Conservation (phyloP, 2,888 invertebrate species). For the Sceliomorpha sp. region DNA sequence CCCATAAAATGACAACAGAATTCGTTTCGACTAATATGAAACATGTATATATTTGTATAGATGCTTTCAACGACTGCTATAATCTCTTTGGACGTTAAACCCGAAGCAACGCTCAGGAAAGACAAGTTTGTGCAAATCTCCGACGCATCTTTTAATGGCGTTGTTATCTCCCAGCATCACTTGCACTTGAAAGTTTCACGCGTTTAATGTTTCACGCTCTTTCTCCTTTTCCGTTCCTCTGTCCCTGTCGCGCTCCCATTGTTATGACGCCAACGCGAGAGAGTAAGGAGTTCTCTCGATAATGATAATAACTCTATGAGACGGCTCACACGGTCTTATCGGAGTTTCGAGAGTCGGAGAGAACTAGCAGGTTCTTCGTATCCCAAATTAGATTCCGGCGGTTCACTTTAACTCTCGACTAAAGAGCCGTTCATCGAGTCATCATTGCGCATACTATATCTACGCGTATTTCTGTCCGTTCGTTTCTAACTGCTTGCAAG, state of each 20-base stretch:
- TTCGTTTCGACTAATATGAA: no score
- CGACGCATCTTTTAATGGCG: constrained; percentile 49
- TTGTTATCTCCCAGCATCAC: constrained; percentile 42
- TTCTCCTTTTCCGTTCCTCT: constrained; percentile 22
- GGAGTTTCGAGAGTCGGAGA: constrained; percentile 41
- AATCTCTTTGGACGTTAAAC: no score
- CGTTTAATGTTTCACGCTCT: constrained; percentile 34
- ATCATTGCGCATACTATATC: constrained; percentile 34
- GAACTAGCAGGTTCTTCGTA: constrained; percentile 54
- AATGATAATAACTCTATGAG: constrained; percentile 50
- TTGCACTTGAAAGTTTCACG: constrained; percentile 47
- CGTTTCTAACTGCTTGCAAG: constrained; percentile 59
- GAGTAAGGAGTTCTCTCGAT: constrained; percentile 19
- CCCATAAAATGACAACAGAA: no score
- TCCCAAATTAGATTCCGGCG: constrained; percentile 58
- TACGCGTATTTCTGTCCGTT: constrained; percentile 36
- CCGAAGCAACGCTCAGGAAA: constrained; percentile 27
- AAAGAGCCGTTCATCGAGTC: constrained; percentile 39
- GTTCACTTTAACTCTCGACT: constrained; percentile 52
- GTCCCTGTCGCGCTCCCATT: no score
- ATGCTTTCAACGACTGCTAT: no score
- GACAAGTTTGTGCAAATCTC: constrained; percentile 28
- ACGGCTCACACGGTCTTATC: constrained; percentile 50
- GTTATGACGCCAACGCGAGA: constrained; percentile 17
- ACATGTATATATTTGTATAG: no score